These are phyloP conservation scores for Anoplius nigerrimus DNA, from an alignment of 2,888 invertebrate species.

Conservation along the genomic window DNA sequence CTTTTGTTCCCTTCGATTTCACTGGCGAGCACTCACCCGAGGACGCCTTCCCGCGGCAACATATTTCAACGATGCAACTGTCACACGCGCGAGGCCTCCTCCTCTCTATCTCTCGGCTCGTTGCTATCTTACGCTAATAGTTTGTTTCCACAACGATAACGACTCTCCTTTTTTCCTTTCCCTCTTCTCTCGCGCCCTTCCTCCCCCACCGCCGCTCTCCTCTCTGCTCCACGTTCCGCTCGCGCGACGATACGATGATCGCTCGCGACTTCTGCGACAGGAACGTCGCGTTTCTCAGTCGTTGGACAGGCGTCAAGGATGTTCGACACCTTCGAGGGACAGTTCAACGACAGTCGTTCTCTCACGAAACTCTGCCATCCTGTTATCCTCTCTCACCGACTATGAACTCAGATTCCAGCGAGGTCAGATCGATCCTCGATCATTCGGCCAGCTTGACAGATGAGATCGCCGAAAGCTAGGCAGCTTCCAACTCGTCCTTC, in stretches of 20 bases:
- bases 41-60: conserved; percentile 34
- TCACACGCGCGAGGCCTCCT: conserved; percentile 36
- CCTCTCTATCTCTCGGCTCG: conserved; percentile 30
- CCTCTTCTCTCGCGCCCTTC: neutral
- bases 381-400: too few species aligned
- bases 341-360: too few species aligned
- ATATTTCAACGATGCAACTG: conserved; percentile 51
- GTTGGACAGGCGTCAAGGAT: neutral
- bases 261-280: neutral
- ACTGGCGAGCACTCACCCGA: neutral
- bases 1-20: neutral
- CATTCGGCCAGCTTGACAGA: too few species aligned
- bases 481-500: too few species aligned
- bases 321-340: neutral
- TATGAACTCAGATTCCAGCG: too few species aligned
- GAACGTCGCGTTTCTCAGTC: neutral
- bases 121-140: conserved; percentile 70
- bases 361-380: too few species aligned
- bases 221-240: conserved; percentile 18
- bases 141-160: conserved; percentile 72
- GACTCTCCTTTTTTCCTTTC: conserved; percentile 35
- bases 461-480: too few species aligned
- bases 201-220: conserved; percentile 4
- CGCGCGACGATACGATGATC: neutral
- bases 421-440: too few species aligned